phyloP scores from a whole-genome alignment of 2,888 invertebrate species.

The Drosophila helvetica region DNA sequence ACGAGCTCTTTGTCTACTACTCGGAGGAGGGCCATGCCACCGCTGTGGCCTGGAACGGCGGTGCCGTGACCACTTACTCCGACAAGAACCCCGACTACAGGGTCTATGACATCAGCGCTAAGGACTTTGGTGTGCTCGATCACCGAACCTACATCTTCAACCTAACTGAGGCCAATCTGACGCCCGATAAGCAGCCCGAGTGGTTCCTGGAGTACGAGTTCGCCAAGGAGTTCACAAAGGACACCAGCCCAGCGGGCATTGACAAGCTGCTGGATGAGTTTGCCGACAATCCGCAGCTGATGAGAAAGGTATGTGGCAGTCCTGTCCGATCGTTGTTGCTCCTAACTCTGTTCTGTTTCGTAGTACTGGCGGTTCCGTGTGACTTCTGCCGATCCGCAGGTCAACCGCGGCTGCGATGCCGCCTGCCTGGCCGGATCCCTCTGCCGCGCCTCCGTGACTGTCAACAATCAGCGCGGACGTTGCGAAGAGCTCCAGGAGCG shows the following conservation, averaged over 20 bases:
- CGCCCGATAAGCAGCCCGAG: slow-evolving; percentile 85
- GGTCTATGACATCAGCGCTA: slow-evolving; percentile 88
- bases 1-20: slow-evolving; percentile 90
- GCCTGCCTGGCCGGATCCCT: slow-evolving; percentile 68
- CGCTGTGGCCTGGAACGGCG: slow-evolving; percentile 91
- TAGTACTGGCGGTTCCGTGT: slow-evolving; percentile 72
- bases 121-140: slow-evolving; percentile 86
- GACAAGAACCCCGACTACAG: slow-evolving; percentile 92
- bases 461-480: slow-evolving; percentile 65
- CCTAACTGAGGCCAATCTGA: slow-evolving; percentile 88
- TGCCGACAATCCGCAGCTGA: slow-evolving; percentile 79
- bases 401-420: slow-evolving; percentile 73
- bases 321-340: neutral
- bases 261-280: slow-evolving; percentile 86
- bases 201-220: slow-evolving; percentile 92
- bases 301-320: slow-evolving; percentile 66
- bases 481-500: slow-evolving; percentile 69
- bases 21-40: slow-evolving; percentile 84
- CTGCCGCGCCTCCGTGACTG: slow-evolving; percentile 73
- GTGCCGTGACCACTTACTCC: slow-evolving; percentile 90
- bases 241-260: slow-evolving; percentile 87
- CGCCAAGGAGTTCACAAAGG: slow-evolving; percentile 88
- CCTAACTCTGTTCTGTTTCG: neutral
- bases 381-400: slow-evolving; percentile 72
- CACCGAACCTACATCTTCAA: slow-evolving; percentile 90